These are phyloP conservation scores for Campoletis raptor DNA, from an alignment of 2,888 invertebrate genomes.

Conservation along the genomic window DNA sequence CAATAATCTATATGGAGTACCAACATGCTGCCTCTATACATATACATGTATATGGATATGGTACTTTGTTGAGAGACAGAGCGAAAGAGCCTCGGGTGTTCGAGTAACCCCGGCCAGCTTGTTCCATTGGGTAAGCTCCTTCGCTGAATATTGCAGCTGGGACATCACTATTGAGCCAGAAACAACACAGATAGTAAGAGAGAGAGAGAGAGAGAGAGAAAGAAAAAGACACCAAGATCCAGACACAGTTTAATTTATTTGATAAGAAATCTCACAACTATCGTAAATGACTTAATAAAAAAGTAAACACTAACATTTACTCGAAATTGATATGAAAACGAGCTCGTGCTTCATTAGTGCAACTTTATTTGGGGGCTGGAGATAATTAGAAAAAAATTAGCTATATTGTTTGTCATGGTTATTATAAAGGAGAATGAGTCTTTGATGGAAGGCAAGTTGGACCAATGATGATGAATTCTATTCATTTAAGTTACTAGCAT, in stretches of 20 bases:
- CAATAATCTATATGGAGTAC: constrained; percentile 84
- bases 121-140: constrained; percentile 79
- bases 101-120: constrained; percentile 76
- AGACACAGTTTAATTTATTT: constrained; percentile 58
- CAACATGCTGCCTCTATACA: constrained; percentile 70
- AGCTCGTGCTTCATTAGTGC: neutral
- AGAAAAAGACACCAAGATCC: constrained; percentile 33
- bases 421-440: neutral
- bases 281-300: constrained; percentile 18
- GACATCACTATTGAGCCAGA: constrained; percentile 75
- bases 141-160: constrained; percentile 82
- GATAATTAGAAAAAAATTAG: neutral
- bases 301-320: constrained; percentile 16
- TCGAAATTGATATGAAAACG: neutral
- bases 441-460: neutral
- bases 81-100: constrained; percentile 73
- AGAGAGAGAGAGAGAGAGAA: constrained; percentile 9
- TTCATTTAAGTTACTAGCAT: neutral
- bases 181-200: constrained; percentile 26
- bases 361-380: neutral
- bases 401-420: neutral
- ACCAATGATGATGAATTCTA: neutral
- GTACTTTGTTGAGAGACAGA: constrained; percentile 71
- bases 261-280: constrained; percentile 37
- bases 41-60: constrained; percentile 21